Conservation (phyloP, 2,113 vertebrate species). For the Bos javanicus region DNA sequence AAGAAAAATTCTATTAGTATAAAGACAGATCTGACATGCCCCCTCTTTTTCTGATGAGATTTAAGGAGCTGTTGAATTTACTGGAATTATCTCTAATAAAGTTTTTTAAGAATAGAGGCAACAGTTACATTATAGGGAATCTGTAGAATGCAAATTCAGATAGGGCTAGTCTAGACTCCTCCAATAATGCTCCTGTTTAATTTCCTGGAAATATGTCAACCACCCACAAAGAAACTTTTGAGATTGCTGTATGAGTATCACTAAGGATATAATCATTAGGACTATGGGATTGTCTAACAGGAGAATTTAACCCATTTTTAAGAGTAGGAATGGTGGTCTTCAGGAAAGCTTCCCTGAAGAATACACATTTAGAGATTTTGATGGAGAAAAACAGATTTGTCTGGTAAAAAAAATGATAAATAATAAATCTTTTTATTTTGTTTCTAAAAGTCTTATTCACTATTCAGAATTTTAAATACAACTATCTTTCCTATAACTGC, state of each 20-base stretch:
- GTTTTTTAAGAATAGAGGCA: background rate
- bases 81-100: background rate
- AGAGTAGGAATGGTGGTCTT: background rate
- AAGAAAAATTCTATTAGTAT: background rate
- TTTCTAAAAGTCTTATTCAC: background rate
- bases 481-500: background rate
- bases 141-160: background rate
- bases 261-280: background rate
- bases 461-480: conserved; percentile 18
- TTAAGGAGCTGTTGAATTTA: background rate
- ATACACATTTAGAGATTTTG: background rate
- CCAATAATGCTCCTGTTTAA: background rate
- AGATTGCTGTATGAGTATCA: background rate
- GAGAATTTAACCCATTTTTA: background rate
- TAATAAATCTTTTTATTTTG: background rate
- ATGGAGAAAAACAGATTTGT: background rate
- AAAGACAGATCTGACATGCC: background rate
- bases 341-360: background rate
- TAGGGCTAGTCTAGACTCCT: background rate
- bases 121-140: background rate
- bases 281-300: background rate
- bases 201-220: background rate
- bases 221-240: background rate
- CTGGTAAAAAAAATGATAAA: background rate
- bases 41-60: background rate